phyloP scores from a whole-genome alignment of 2,888 invertebrate species.

The Brenthis ino region DNA sequence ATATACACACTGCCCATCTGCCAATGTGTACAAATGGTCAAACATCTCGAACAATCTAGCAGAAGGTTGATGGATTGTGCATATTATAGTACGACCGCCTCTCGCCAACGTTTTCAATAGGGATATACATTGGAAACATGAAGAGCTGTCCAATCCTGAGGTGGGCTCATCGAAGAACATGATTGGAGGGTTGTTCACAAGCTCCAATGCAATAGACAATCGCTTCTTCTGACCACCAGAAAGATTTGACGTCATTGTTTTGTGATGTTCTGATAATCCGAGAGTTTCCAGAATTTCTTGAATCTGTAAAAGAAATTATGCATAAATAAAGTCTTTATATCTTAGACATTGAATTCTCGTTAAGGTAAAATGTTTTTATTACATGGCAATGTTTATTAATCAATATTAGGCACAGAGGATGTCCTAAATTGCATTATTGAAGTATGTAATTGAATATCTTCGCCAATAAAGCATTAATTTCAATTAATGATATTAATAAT shows the following conservation, averaged over 20 bases:
- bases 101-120: constrained; percentile 93
- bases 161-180: constrained; percentile 99
- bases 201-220: constrained; percentile 95
- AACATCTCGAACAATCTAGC: constrained; percentile 98
- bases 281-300: constrained; percentile 95
- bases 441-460: too few relatives aligned
- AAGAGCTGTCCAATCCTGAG: constrained; percentile 96
- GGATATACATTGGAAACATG: constrained; percentile 96
- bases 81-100: constrained; percentile 96
- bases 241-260: constrained; percentile 94
- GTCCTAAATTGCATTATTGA: too few relatives aligned
- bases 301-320: constrained; percentile 83
- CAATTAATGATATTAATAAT: too few relatives aligned
- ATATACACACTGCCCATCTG: constrained; percentile 97
- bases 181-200: constrained; percentile 97
- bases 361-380: not conserved
- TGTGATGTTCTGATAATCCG: constrained; percentile 92
- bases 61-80: constrained; percentile 98
- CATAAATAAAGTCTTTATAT: not conserved
- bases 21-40: constrained; percentile 95
- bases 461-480: too few relatives aligned
- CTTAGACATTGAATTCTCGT: not conserved
- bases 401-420: too few relatives aligned
- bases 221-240: constrained; percentile 98
- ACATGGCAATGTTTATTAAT: not conserved